These are phyloP conservation scores for Tachina fera DNA, from an alignment of 2,888 invertebrate genomes.

Conservation along the genomic window DNA sequence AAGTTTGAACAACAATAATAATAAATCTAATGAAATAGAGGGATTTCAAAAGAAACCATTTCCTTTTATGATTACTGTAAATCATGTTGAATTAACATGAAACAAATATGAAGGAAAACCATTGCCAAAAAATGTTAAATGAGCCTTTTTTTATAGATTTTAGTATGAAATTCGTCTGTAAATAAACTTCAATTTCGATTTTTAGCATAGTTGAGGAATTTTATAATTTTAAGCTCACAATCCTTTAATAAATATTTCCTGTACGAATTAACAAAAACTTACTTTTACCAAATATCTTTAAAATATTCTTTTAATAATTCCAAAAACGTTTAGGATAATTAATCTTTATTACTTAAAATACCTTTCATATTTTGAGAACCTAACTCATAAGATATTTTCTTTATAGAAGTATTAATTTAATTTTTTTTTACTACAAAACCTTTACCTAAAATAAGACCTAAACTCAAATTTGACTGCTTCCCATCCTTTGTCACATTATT, in stretches of 20 bases:
- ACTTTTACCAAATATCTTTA: background rate
- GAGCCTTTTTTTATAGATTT: background rate
- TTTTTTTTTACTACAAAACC: background rate
- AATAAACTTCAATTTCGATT: too few species aligned
- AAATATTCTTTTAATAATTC: background rate
- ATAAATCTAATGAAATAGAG: too few species aligned
- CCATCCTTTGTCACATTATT: slow-evolving; percentile 30
- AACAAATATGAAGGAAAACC: too few species aligned
- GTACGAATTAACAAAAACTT: background rate
- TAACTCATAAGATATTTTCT: background rate
- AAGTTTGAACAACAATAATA: too few species aligned
- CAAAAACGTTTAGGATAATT: background rate
- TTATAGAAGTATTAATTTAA: background rate
- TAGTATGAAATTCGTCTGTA: background rate
- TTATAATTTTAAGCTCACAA: too few species aligned
- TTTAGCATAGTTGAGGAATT: too few species aligned
- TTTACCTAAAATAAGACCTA: background rate
- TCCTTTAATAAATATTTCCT: too few species aligned
- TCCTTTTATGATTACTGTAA: too few species aligned
- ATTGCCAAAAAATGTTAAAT: too few species aligned
- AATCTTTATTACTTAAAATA: background rate
- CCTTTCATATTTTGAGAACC: background rate
- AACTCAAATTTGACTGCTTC: background rate
- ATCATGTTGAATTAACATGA: too few species aligned
- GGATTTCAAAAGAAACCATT: too few species aligned